phyloP scores from a whole-genome alignment of 2,113 vertebrate species.

The Okapia johnstoni region DNA sequence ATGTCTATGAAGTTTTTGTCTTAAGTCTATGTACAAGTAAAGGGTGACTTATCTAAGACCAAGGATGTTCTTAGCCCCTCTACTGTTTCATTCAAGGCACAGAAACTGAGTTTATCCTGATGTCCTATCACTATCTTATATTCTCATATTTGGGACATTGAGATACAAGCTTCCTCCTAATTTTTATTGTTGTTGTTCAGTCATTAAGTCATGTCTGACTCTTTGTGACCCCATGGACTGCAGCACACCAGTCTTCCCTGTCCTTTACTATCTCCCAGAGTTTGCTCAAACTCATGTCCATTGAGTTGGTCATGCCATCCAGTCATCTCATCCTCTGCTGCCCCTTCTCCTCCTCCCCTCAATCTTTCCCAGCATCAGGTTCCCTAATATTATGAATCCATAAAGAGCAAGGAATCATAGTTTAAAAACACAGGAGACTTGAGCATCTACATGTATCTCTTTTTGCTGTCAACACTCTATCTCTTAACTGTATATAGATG shows the following conservation, averaged over 20 bases:
- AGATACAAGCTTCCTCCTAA: neutral
- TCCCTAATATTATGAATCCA: neutral
- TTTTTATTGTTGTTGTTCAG: neutral
- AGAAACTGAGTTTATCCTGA: neutral
- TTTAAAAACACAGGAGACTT: neutral
- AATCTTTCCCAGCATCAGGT: neutral
- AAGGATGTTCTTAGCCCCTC: neutral
- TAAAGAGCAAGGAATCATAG: neutral
- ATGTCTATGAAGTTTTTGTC: neutral
- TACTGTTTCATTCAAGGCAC: neutral
- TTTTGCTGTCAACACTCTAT: neutral
- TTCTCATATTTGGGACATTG: neutral
- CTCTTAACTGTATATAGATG: neutral
- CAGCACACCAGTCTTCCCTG: neutral
- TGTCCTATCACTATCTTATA: neutral
- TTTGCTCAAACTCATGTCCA: neutral
- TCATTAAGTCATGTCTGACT: fast-evolving
- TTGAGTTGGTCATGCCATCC: neutral
- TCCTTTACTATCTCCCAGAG: neutral
- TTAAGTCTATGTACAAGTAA: neutral
- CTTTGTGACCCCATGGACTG: neutral
- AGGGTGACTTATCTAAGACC: neutral
- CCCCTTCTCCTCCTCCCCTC: neutral
- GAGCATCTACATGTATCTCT: neutral
- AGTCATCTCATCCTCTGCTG: neutral